phyloP scores from a whole-genome alignment of 1,140 invertebrate genomes.

The Zaprionus lachaisei region DNA sequence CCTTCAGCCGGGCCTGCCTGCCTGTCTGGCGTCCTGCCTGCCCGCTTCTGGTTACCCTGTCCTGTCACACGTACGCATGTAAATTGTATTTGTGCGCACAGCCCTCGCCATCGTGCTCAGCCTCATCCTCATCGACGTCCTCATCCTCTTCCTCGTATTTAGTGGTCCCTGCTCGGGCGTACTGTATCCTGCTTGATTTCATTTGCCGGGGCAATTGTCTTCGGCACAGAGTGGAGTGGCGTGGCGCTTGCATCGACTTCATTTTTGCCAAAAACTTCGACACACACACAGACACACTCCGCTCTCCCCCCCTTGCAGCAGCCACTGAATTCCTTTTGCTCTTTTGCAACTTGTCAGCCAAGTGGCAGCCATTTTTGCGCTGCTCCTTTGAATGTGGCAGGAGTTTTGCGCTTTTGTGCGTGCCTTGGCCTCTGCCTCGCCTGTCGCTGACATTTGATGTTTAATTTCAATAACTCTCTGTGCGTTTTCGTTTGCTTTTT shows the following conservation, averaged over 20 bases:
- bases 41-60: constrained; percentile 14
- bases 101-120: constrained; percentile 12
- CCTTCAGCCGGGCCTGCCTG: not conserved
- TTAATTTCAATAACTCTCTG: constrained; percentile 80
- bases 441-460: constrained; percentile 75
- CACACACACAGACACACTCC: constrained; percentile 2
- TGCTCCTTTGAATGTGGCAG: constrained; percentile 54
- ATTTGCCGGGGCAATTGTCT: constrained; percentile 77
- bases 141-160: constrained; percentile 39
- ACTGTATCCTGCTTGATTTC: constrained; percentile 69
- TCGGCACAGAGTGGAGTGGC: constrained; percentile 38
- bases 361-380: constrained; percentile 58
- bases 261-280: constrained; percentile 56
- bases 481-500: constrained; percentile 47
- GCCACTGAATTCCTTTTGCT: constrained; percentile 64
- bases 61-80: constrained; percentile 76
- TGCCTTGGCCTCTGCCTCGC: constrained; percentile 59
- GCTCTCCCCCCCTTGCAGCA: not conserved
- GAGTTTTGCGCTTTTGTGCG: constrained; percentile 75
- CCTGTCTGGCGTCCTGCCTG: not conserved
- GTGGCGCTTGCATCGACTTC: constrained; percentile 71
- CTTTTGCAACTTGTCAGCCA: constrained; percentile 76
- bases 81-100: constrained; percentile 72
- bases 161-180: constrained; percentile 23
- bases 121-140: not conserved